These are phyloP conservation scores for Xanthorhoe spadicearia DNA, from an alignment of 2,888 invertebrate genomes.

Conservation along the genomic window DNA sequence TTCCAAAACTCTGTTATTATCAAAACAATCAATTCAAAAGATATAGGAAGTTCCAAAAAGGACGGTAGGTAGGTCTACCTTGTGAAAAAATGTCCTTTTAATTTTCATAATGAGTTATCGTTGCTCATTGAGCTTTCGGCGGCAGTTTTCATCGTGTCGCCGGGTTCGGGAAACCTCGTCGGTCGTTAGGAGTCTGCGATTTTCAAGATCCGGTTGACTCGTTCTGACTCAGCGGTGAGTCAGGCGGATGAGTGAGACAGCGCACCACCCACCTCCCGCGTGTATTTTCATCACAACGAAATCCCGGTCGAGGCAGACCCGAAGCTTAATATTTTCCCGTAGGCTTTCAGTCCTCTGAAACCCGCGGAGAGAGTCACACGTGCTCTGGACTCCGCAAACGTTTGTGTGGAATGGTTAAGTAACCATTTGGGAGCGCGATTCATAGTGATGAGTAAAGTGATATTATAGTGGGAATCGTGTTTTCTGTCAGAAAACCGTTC, in stretches of 20 bases:
- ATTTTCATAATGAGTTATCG: conserved; percentile 70
- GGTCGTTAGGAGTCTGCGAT: conserved; percentile 37
- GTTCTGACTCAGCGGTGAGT: conserved; percentile 67
- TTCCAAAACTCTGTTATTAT: conserved; percentile 1
- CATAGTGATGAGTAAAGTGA: conserved; percentile 47
- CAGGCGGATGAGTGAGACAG: conserved; percentile 62
- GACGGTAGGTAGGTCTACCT: conserved; percentile 31
- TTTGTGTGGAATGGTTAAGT: conserved; percentile 75
- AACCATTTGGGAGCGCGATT: conserved; percentile 54
- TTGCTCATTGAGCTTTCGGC: conserved; percentile 77
- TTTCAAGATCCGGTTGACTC: conserved; percentile 50
- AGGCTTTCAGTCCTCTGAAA: conserved; percentile 77
- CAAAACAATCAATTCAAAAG: conserved; percentile 13
- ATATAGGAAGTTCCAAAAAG: conserved; percentile 24
- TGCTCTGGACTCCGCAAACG: conserved; percentile 49
- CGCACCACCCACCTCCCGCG: conserved; percentile 50
- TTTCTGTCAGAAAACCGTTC: conserved; percentile 37
- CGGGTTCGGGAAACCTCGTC: conserved; percentile 64
- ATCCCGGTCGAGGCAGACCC: conserved; percentile 66
- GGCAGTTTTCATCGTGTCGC: conserved; percentile 55
- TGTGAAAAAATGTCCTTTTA: conserved; percentile 66
- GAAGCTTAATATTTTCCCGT: conserved; percentile 78
- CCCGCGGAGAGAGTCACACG: conserved; percentile 54
- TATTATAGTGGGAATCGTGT: conserved; percentile 37
- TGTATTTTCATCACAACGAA: conserved; percentile 62